phyloP scores from a whole-genome alignment of 2,888 invertebrate genomes.

The Diploptera punctata region DNA sequence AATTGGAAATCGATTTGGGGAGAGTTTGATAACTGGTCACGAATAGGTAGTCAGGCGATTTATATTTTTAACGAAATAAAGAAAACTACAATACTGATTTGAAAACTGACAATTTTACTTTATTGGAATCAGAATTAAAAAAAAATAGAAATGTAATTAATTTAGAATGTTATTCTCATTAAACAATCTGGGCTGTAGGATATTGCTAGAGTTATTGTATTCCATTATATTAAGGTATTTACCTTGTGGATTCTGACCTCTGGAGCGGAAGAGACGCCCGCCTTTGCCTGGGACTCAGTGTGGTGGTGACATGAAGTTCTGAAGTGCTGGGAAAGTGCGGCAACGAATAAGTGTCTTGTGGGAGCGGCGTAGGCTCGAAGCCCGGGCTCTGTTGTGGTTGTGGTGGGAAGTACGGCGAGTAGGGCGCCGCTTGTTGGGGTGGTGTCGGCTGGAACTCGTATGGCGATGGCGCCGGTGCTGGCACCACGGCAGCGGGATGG shows the following conservation, averaged over 20 bases:
- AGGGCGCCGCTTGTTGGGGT: slow-evolving; percentile 50
- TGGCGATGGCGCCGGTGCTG: slow-evolving; percentile 59
- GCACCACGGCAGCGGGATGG: slow-evolving; percentile 47
- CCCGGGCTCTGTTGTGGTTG: slow-evolving; percentile 57
- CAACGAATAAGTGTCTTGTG: slow-evolving; percentile 72
- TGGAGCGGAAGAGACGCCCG: slow-evolving; percentile 80
- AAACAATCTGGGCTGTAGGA: too few species aligned
- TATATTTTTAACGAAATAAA: too few species aligned
- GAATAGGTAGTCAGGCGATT: too few species aligned
- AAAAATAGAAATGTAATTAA: too few species aligned
- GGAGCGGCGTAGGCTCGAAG: slow-evolving; percentile 56
- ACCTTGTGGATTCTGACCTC: slow-evolving; percentile 79
- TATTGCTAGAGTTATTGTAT: too few species aligned
- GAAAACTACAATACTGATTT: too few species aligned
- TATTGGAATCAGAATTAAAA: too few species aligned
- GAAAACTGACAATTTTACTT: too few species aligned
- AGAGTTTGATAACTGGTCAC: too few species aligned
- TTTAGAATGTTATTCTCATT: too few species aligned
- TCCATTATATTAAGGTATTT: too few species aligned
- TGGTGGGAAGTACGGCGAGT: slow-evolving; percentile 52
- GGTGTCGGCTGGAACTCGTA: slow-evolving; percentile 58
- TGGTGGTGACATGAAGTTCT: slow-evolving; percentile 71
- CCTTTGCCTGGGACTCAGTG: slow-evolving; percentile 69
- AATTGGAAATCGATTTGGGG: too few species aligned
- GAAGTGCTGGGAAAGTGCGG: slow-evolving; percentile 72